Percentiles rank a stretch among this genome's conserved stretches.
Conservation (phyloP, 2,113 vertebrate genomes). For the Pogonocichla stellata region DNA sequence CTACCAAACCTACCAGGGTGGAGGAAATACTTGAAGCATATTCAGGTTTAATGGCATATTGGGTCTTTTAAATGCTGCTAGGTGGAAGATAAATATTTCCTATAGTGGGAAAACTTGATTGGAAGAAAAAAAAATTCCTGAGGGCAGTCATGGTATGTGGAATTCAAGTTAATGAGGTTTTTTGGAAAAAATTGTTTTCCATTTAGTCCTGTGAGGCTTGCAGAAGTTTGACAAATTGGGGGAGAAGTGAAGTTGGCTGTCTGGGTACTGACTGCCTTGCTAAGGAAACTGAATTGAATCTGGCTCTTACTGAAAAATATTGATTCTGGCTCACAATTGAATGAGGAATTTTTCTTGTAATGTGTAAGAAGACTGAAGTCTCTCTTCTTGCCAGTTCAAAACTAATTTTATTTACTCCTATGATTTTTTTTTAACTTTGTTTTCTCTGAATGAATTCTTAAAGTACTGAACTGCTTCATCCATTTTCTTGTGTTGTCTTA, state of each 20-base stretch:
- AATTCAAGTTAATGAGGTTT: constrained; percentile 37
- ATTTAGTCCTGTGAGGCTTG: constrained; percentile 24
- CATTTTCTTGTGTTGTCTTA: constrained; percentile 27
- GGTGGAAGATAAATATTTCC: constrained; percentile 52
- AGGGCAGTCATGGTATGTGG: constrained; percentile 33
- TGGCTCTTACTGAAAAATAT: constrained; percentile 66
- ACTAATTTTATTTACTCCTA: constrained; percentile 58
- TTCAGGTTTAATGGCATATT: constrained; percentile 20
- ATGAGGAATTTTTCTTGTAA: constrained; percentile 64
- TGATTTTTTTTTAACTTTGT: constrained; percentile 51
- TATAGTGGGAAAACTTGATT: constrained; percentile 17
- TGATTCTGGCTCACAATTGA: constrained; percentile 68
- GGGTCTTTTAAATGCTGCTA: constrained; percentile 24
- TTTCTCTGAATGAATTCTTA: constrained; percentile 50
- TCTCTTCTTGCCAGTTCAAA: constrained; percentile 49
- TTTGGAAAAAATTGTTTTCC: constrained; percentile 25
- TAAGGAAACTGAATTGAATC: constrained; percentile 58
- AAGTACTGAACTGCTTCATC: constrained; percentile 38
- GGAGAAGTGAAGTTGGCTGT: constrained; percentile 11
- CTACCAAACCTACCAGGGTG: background rate
- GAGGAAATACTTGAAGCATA: constrained; percentile 1
- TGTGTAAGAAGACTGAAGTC: constrained; percentile 54
- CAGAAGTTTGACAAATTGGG: constrained; percentile 6
- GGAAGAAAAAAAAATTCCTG: constrained; percentile 37
- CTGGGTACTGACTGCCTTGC: constrained; percentile 38